phyloP scores from a whole-genome alignment of 1,140 invertebrate genomes.

The Drosophila orena region DNA sequence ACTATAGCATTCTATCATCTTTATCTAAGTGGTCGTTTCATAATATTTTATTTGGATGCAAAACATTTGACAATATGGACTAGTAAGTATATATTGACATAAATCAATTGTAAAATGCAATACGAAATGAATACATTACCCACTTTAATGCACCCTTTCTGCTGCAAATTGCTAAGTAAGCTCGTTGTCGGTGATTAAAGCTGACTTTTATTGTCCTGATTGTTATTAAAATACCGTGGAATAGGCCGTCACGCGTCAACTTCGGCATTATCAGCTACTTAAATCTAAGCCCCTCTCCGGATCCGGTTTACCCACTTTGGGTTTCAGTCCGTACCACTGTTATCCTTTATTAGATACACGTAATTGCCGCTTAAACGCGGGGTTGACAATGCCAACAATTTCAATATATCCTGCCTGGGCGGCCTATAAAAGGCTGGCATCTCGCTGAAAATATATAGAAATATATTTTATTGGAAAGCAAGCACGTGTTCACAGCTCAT shows the following conservation, averaged over 20 bases:
- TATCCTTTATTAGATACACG: constrained; percentile 36
- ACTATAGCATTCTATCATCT: too few relatives aligned
- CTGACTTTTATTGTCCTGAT: constrained; percentile 42
- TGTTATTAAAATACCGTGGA: constrained; percentile 49
- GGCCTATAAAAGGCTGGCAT: constrained; percentile 22
- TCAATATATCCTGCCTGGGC: constrained; percentile 34
- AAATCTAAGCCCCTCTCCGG: constrained; percentile 37
- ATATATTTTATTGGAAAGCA: constrained; percentile 65
- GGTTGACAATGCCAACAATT: constrained; percentile 48
- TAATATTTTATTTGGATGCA: too few relatives aligned
- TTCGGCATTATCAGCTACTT: constrained; percentile 56
- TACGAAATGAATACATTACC: background rate
- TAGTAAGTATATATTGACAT: too few relatives aligned
- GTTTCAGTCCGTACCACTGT: constrained; percentile 1
- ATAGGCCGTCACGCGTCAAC: constrained; percentile 55
- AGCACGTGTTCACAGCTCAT: constrained; percentile 70
- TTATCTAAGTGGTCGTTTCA: too few relatives aligned
- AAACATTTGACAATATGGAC: too few relatives aligned
- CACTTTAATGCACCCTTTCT: background rate
- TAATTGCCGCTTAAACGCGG: constrained; percentile 47
- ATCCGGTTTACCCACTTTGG: constrained; percentile 6
- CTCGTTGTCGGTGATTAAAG: constrained; percentile 13
- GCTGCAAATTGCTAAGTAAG: background rate
- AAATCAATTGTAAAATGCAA: too few relatives aligned
- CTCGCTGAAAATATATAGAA: constrained; percentile 21